Base-by-base conservation (phyloP, 2,113 vertebrate species). In the Heptranchias perlo region DNA sequence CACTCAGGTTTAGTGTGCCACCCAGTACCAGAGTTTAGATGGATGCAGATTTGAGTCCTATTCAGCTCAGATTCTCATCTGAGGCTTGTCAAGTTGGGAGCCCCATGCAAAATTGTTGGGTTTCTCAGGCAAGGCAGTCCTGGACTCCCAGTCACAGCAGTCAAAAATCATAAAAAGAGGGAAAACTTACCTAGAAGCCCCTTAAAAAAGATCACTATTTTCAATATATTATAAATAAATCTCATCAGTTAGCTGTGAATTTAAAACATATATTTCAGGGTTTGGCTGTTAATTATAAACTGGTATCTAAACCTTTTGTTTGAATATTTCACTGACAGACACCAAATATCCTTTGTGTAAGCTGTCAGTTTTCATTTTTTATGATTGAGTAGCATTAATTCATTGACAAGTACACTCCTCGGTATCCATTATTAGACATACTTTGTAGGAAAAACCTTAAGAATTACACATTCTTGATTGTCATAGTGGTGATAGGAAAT, bases 381-480 rank as follows among this genome's bases (percentile, higher is more conserved):
- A 28, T 25, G 13, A 44, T 44, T 44, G 61, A 65, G 21, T 47
- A 94, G 1, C 28, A 95, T 49, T 73, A 67, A 65, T 95, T 95
- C 28, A 95, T 52, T 13, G 44, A 89, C 44, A 31, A 28, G 23
- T 91, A 69, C 65, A 82, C n/a, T 39, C 14, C n/a, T n/a, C 61
- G 13, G 64, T 31, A 95, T 73, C 47, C 8, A 95, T 31, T 95
- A 31, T 67, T 69, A 95, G 25, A 52, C 47, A 95, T 35, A 69
- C 0, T 69, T 69, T n/a, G 89, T 95, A 69, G 23, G 11, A 49
- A 95, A 95, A 93, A 64, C 47, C 94, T 47, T 49, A 52, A 69
- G 25, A 65, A 52, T 67, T 95, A 31, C 31, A 95, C 94, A 95
- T 69, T 95, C 94, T 95, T 69, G 94, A 95, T 69, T 73, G 94